These are phyloP conservation scores for Synanthedon andrenaeformis DNA, from an alignment of 2,888 invertebrate species.

Conservation along the genomic window DNA sequence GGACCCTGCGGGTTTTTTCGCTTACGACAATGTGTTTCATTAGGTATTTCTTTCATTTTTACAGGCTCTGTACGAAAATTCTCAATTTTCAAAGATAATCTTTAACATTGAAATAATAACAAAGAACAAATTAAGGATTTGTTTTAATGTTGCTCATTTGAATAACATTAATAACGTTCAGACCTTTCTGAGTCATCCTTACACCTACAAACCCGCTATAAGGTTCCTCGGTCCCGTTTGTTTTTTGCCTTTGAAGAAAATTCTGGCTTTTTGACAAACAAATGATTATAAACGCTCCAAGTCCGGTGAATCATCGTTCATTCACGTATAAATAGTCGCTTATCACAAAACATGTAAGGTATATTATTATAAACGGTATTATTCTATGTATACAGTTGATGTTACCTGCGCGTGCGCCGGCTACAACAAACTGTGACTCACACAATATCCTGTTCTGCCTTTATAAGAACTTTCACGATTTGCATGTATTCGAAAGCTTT, in stretches of 20 bases:
- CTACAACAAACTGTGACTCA: conserved; percentile 44
- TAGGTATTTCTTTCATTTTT: no score
- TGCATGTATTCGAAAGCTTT: conserved; percentile 25
- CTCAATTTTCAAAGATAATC: no score
- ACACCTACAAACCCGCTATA: no score
- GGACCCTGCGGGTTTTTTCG: no score
- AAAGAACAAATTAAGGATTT: no score
- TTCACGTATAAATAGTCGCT: conserved; percentile 60
- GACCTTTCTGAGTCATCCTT: no score
- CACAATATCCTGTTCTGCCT: conserved; percentile 56
- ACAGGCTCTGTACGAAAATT: no score
- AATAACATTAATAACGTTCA: conserved; percentile 6
- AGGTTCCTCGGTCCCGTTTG: no score
- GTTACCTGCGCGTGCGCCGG: conserved; percentile 59
- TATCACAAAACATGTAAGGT: conserved; percentile 38
- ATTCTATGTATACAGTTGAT: conserved; percentile 27
- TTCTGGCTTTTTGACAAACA: not conserved
- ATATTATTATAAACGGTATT: conserved; percentile 25
- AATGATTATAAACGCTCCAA: not conserved
- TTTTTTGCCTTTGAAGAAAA: no score
- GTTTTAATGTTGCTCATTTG: not conserved
- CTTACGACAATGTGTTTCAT: no score
- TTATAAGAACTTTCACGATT: conserved; percentile 50
- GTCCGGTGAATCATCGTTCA: conserved; percentile 40
- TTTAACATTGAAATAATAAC: no score